phyloP scores from a whole-genome alignment of 2,888 invertebrate genomes.

The Microchrysa polita region DNA sequence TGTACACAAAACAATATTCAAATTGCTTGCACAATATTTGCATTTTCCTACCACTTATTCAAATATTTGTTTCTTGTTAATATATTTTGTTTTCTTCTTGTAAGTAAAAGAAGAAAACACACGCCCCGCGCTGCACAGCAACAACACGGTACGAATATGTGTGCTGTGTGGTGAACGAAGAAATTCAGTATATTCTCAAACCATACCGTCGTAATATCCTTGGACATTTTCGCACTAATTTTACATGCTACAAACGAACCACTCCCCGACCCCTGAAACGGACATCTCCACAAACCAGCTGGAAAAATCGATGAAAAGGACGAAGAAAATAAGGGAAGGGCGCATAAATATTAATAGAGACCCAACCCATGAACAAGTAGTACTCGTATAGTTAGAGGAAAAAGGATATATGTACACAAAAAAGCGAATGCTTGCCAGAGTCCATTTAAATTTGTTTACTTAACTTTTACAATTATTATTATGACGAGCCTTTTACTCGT shows the following conservation, averaged over 20 bases:
- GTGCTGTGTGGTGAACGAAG: too few species aligned
- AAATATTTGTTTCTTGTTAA: slow-evolving; percentile 43
- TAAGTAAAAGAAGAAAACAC: too few species aligned
- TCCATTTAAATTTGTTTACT: slow-evolving; percentile 37
- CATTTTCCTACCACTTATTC: slow-evolving; percentile 18
- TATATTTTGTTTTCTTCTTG: neutral
- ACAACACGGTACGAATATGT: too few species aligned
- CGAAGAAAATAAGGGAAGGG: neutral
- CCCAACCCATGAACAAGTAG: neutral
- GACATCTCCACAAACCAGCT: too few species aligned
- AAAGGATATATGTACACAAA: neutral
- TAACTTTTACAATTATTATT: slow-evolving; percentile 15
- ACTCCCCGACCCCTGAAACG: too few species aligned
- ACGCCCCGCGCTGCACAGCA: too few species aligned
- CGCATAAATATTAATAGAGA: slow-evolving; percentile 5
- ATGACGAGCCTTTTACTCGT: neutral
- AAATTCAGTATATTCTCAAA: too few species aligned
- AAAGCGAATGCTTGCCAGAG: neutral
- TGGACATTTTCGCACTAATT: too few species aligned
- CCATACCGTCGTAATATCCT: too few species aligned
- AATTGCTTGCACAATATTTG: slow-evolving; percentile 21
- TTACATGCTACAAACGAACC: too few species aligned
- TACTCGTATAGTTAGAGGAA: neutral
- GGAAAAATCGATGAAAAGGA: neutral
- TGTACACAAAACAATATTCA: neutral